Conservation (phyloP, 2,113 vertebrate species). For the Centrocercus urophasianus region DNA sequence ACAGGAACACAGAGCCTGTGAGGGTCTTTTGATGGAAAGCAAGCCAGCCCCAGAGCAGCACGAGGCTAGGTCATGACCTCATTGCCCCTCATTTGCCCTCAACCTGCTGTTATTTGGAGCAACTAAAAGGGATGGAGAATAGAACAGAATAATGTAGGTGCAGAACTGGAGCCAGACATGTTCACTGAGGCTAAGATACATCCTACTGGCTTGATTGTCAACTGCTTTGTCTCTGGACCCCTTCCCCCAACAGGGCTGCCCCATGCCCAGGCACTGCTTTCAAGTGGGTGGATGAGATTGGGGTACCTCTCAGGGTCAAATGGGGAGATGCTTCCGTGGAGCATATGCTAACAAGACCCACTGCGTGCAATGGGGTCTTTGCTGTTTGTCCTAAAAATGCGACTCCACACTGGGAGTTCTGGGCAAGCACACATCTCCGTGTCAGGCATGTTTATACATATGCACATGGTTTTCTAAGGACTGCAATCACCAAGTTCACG, state of each 20-base stretch:
- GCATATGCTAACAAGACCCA: background rate
- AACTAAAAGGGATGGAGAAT: background rate
- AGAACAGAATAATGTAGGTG: background rate
- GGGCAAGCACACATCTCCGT: background rate
- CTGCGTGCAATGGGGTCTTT: background rate
- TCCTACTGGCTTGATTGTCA: background rate
- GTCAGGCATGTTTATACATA: background rate
- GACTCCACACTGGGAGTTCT: background rate
- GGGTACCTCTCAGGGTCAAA: background rate
- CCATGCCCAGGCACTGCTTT: background rate
- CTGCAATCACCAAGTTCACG: background rate
- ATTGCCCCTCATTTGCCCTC: background rate
- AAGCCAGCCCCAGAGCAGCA: background rate
- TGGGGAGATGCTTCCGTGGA: background rate
- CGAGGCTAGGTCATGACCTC: background rate
- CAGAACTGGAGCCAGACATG: accelerated
- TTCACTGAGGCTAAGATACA: background rate
- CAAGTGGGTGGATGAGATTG: background rate
- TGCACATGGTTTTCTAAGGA: background rate
- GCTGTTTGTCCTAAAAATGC: background rate
- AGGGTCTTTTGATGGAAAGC: background rate
- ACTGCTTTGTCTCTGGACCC: background rate
- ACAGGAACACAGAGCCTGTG: background rate
- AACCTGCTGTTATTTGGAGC: background rate
- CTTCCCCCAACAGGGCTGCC: background rate